Base-by-base conservation (phyloP, 2,113 vertebrate genomes). In the Vicugna pacos region DNA sequence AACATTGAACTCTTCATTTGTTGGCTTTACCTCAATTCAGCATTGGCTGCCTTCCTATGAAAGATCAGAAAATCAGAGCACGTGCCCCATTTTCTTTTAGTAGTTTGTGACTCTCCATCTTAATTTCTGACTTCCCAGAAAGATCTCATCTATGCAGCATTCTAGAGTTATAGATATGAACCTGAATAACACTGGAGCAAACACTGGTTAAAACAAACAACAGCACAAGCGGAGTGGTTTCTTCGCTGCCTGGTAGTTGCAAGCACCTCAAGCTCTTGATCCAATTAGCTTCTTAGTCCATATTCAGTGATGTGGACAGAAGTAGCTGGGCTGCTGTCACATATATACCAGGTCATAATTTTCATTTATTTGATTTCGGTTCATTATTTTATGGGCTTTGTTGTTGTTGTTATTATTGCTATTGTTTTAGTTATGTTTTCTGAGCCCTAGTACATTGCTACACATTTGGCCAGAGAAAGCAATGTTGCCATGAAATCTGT, bases 271-370 rank as follows among this genome's bases (percentile, higher is more conserved):
- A 28, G 28, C 3, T 83, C 58, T n/a, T 42, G 20, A n/a, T 24
- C 9, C 4, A 62, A 2, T 64, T 91, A 62, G 19, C 19, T 50
- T 24, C 69, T 83, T 56, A 50, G 22, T 3, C 15, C 72, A 32
- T 9, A 77, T 26, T 20, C 35, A 81, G 12, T 30, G 5, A 3
- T 16, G 9, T 42, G 6, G 8, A 12, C 67, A 13, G 38, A 56
- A 12, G 0, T 26, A 72, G 60, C 6, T 12, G 11, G 1, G 1
- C 2, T 72, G 13, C 0, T 42, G 1, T 56, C 16, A 42, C 11
- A 38, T 67, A 48, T 79, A 22, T 15, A 4, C 9, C 16, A 94
- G 17, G 6, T n/a, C n/a, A 76, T 0, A 60, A 15, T 54, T 48
- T 85, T 38, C 32, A 81, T 32, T 32, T 64, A 58, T 54, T 14